Evolutionary conservation across 2,888 invertebrate species (phyloP).

Genomic region (Tetheella fluctuosa): DNA sequence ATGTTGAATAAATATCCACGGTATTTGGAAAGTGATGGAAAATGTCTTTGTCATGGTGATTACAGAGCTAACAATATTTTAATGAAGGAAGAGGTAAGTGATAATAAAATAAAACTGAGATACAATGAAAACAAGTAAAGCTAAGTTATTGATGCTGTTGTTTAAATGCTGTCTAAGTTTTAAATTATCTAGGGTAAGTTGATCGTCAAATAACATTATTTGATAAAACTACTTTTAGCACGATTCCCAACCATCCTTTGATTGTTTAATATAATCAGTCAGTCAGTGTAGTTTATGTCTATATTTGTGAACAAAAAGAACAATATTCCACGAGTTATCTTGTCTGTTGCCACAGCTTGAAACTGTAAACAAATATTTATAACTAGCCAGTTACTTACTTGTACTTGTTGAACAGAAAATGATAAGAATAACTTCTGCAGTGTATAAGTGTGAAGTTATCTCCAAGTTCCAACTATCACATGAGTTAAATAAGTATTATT

Average conservation of each 20-base stretch:
- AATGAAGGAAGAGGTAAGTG: conserved; percentile 42
- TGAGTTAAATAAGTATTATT: background rate
- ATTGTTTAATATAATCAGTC: no score
- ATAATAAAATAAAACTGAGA: no score
- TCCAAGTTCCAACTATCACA: background rate
- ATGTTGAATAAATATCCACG: conserved; percentile 34
- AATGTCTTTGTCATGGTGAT: conserved; percentile 52
- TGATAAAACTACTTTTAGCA: no score
- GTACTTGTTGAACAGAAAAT: conserved; percentile 1
- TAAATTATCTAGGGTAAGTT: no score
- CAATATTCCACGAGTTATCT: background rate
- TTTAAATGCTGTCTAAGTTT: no score
- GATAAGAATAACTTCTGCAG: background rate
- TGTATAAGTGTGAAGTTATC: conserved; percentile 4
- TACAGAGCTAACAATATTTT: conserved; percentile 48
- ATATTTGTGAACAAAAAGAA: background rate
- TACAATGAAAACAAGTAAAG: no score
- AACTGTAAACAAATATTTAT: conserved; percentile 3
- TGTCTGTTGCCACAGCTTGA: background rate
- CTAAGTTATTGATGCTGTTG: no score
- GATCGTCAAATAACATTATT: no score
- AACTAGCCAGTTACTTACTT: background rate
- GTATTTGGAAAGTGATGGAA: conserved; percentile 30
- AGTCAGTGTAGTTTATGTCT: background rate
- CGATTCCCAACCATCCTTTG: no score